Evolutionary conservation across 2,888 invertebrate species (phyloP).

Genomic region (Eulithis prunata): DNA sequence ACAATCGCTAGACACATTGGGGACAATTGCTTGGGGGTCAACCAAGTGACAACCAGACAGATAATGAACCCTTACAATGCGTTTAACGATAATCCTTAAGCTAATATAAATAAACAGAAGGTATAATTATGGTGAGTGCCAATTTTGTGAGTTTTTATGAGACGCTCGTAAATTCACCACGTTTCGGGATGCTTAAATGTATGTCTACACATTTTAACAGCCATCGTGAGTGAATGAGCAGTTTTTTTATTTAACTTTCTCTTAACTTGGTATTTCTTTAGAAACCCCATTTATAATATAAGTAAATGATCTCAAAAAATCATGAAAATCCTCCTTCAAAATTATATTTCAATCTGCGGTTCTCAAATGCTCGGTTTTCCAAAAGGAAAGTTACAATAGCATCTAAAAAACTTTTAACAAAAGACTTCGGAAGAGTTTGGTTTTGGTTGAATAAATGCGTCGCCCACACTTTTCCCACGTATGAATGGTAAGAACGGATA

Average conservation of each 20-base stretch:
- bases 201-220: neutral
- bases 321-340: too few species aligned
- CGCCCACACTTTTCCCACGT: neutral
- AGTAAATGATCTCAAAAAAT: too few species aligned
- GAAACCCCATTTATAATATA: too few species aligned
- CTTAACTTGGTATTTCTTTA: too few species aligned
- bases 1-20: too few species aligned
- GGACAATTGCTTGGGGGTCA: too few species aligned
- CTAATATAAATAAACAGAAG: conserved; percentile 20
- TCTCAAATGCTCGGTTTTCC: neutral
- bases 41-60: neutral
- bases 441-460: neutral
- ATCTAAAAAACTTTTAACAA: neutral
- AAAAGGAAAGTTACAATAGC: neutral
- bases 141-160: conserved; percentile 16
- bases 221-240: too few species aligned
- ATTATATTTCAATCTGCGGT: too few species aligned
- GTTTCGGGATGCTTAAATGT: conserved; percentile 12
- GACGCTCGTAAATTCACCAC: conserved; percentile 3
- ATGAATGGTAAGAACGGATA: neutral
- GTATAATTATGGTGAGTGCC: conserved; percentile 21
- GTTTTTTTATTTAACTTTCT: too few species aligned
- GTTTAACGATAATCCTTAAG: conserved; percentile 15
- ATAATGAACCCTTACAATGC: conserved; percentile 12
- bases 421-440: too few species aligned